phyloP scores from a whole-genome alignment of 1,140 invertebrate species.

The Polypedilum pembai region DNA sequence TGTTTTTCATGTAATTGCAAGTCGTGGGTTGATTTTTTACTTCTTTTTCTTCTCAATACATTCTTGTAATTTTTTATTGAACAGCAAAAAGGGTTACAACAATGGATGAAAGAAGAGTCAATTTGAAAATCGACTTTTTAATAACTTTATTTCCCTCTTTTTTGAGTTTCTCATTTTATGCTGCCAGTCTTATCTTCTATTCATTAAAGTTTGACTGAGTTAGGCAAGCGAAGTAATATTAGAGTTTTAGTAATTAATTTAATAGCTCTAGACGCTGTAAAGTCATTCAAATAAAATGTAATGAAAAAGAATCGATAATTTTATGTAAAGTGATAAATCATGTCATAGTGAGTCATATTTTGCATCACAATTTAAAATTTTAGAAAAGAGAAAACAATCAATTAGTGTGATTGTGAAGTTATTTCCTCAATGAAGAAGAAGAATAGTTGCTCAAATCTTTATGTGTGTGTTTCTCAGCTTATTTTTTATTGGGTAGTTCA shows the following conservation, averaged over 20 bases:
- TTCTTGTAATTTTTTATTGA: background rate
- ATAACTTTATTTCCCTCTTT: constrained; percentile 13
- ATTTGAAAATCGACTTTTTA: background rate
- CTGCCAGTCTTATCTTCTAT: background rate
- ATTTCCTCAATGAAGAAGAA: background rate
- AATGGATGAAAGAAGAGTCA: background rate
- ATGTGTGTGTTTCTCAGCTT: background rate
- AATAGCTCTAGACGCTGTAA: constrained; percentile 17
- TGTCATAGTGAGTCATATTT: background rate
- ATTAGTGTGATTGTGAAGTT: background rate
- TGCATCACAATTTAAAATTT: background rate
- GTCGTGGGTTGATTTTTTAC: background rate
- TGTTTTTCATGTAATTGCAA: background rate
- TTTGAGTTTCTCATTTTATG: constrained; percentile 8
- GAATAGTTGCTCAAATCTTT: background rate
- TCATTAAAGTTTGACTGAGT: background rate
- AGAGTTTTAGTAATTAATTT: constrained; percentile 14
- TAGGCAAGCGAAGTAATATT: background rate
- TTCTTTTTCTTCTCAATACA: background rate
- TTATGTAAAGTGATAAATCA: background rate
- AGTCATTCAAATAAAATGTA: background rate
- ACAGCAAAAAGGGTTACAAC: background rate
- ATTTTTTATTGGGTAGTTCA: constrained; percentile 6
- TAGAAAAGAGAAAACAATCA: background rate
- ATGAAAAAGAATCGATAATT: too few species aligned